Percentiles rank a stretch among this genome's conserved stretches.
Evolutionary conservation across 2,113 vertebrate species (phyloP).

Genomic region (Cheilinus undulatus): DNA sequence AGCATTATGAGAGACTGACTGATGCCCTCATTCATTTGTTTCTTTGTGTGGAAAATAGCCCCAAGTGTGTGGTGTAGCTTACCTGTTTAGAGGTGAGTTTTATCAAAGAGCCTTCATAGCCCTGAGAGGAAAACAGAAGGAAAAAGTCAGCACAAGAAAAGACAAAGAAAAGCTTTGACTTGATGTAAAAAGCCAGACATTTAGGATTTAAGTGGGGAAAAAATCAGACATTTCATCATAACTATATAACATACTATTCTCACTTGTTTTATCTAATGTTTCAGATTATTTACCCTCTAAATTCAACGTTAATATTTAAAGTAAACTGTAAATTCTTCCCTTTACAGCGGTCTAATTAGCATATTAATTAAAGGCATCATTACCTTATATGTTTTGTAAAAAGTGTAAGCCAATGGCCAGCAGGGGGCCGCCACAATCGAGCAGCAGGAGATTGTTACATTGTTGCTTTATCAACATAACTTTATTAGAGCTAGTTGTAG

Average conservation of each 20-base stretch:
- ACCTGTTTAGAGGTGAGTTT: constrained; percentile 87
- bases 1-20: constrained; percentile 8
- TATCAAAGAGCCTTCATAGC: constrained; percentile 86
- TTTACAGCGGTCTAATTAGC: no score
- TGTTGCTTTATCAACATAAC: no score
- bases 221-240: neutral
- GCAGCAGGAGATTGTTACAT: no score
- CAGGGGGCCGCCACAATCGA: no score
- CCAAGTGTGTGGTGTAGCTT: constrained; percentile 19
- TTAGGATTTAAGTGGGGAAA: neutral
- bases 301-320: no score
- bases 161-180: neutral
- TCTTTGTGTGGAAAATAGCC: constrained; percentile 10
- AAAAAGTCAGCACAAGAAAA: neutral
- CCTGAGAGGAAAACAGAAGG: constrained; percentile 70
- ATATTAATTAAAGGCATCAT: no score
- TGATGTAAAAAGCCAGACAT: neutral
- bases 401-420: no score
- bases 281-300: neutral
- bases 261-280: no score
- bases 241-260: neutral
- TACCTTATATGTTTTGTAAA: no score
- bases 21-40: constrained; percentile 11
- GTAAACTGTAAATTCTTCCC: no score
- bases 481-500: no score